Evolutionary conservation across 2,888 invertebrate genomes (phyloP).

Genomic region (Aphrophora alni): DNA sequence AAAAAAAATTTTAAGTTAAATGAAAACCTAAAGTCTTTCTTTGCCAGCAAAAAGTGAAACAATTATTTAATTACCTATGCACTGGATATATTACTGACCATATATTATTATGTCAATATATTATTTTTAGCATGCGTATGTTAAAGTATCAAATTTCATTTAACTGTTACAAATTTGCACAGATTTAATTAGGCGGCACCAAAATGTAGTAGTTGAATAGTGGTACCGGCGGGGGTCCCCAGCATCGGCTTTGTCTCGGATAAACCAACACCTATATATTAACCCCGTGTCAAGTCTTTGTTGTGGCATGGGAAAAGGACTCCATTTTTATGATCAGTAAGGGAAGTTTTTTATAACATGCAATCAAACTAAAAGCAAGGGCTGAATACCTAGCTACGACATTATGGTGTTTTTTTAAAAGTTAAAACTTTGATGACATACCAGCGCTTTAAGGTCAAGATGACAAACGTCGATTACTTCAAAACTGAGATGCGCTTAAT

Average conservation of each 20-base stretch:
- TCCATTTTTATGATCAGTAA: constrained; percentile 24
- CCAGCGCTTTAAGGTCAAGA: neutral
- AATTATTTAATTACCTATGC: too few species aligned
- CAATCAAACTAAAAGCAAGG: constrained; percentile 6
- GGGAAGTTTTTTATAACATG: constrained; percentile 24
- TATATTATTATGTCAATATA: too few species aligned
- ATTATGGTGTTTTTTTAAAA: neutral
- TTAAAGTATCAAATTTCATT: constrained; percentile 26
- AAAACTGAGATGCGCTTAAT: too few species aligned
- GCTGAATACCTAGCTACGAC: neutral
- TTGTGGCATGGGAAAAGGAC: constrained; percentile 27
- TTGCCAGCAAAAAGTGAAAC: too few species aligned
- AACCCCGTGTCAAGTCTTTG: constrained; percentile 24
- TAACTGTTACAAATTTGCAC: constrained; percentile 33
- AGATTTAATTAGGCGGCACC: constrained; percentile 1
- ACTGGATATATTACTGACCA: too few species aligned
- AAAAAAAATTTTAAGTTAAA: too few species aligned
- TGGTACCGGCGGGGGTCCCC: neutral
- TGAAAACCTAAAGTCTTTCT: too few species aligned
- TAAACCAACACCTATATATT: constrained; percentile 41
- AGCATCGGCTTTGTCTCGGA: neutral
- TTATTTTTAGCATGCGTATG: neutral
- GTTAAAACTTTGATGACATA: neutral
- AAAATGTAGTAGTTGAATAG: neutral
- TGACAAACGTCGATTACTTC: neutral